These are phyloP conservation scores for Cerastoderma edule DNA, from an alignment of 2,888 invertebrate genomes.

Conservation along the genomic window DNA sequence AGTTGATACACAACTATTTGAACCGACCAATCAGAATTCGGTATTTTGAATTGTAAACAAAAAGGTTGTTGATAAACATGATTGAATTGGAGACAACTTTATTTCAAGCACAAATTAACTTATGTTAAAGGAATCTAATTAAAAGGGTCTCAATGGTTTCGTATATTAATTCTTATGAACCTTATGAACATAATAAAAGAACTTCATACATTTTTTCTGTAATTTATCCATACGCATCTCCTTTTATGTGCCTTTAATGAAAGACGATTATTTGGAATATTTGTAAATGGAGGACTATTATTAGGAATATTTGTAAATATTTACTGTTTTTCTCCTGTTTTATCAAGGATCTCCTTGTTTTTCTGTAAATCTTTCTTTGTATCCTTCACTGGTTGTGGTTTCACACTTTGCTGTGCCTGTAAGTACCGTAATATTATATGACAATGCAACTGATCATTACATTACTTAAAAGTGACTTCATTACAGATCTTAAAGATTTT, in stretches of 20 bases:
- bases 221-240: neutral
- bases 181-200: neutral
- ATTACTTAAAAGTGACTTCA: too few relatives aligned
- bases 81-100: too few relatives aligned
- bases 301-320: neutral
- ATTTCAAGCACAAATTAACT: too few relatives aligned
- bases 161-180: neutral
- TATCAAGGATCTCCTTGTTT: constrained; percentile 54
- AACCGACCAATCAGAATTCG: too few relatives aligned
- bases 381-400: constrained; percentile 33
- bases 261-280: neutral
- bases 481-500: too few relatives aligned
- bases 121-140: neutral
- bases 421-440: neutral
- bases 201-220: neutral
- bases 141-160: neutral
- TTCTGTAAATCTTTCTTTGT: constrained; percentile 25
- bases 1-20: too few relatives aligned
- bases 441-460: neutral
- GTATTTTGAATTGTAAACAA: too few relatives aligned
- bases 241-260: too few relatives aligned
- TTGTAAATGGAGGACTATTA: neutral
- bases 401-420: constrained; percentile 57
- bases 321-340: constrained; percentile 27
- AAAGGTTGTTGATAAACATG: too few relatives aligned